Evolutionary conservation across 1,140 invertebrate species (phyloP).

Genomic region (Daktulosphaira vitifoliae): DNA sequence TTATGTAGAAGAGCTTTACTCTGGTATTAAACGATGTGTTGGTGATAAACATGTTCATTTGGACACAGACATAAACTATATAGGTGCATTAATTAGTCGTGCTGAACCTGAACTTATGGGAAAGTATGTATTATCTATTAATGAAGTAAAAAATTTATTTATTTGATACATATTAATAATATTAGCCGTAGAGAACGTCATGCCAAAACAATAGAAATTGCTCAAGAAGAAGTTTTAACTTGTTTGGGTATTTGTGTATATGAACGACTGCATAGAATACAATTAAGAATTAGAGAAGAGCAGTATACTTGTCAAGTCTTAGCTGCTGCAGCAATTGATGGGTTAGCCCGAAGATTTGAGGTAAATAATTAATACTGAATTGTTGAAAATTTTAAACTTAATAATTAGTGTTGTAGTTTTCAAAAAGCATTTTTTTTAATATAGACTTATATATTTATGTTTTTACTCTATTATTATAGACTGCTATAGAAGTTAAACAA

Average conservation of each 20-base stretch:
- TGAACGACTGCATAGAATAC: conserved; percentile 74
- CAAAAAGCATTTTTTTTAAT: too few relatives aligned
- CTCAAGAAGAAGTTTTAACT: conserved; percentile 88
- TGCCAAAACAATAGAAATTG: conserved; percentile 88
- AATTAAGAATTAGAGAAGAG: conserved; percentile 75
- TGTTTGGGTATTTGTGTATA: conserved; percentile 86
- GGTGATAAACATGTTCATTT: conserved; percentile 79
- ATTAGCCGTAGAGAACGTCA: conserved; percentile 69
- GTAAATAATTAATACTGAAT: conserved; percentile 42
- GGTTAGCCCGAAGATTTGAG: conserved; percentile 76
- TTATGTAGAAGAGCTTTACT: conserved; percentile 74
- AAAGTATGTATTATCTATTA: conserved; percentile 46
- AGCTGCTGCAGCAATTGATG: conserved; percentile 76
- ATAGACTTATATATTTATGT: too few relatives aligned
- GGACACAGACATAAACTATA: conserved; percentile 75
- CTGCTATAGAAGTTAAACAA: conserved; percentile 76
- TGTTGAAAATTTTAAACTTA: conserved; percentile 10
- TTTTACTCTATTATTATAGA: conserved; percentile 45
- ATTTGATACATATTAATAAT: neutral
- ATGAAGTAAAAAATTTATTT: neutral
- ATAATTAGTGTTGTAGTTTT: neutral
- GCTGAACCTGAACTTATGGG: conserved; percentile 83
- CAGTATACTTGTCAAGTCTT: conserved; percentile 85
- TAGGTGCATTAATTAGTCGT: conserved; percentile 72
- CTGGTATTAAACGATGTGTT: conserved; percentile 74